Percentiles rank a stretch among this genome's conserved stretches.
These are phyloP conservation scores for Oreochromis mossambicus DNA, from an alignment of 2,797 vertebrate genomes.

Conservation along the genomic window DNA sequence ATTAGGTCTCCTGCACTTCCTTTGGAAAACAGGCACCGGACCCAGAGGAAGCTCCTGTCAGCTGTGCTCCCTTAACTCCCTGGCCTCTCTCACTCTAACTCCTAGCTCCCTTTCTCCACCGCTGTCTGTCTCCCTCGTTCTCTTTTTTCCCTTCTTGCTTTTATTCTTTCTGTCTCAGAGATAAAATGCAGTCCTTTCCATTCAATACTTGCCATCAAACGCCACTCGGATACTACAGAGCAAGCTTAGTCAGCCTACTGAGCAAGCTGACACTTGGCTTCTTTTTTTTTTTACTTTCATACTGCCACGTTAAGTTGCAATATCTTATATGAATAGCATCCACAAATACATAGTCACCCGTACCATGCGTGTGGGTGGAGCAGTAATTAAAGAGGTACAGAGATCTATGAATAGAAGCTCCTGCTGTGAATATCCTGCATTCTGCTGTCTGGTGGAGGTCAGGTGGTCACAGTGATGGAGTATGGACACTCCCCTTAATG, in stretches of 20 bases:
- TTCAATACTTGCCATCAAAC: conserved; percentile 53
- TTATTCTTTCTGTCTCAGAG: conserved; percentile 45
- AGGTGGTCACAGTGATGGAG: conserved; percentile 45
- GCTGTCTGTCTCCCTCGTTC: conserved; percentile 20
- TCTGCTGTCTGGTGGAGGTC: conserved; percentile 16
- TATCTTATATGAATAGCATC: background rate
- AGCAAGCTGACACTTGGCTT: conserved; percentile 8
- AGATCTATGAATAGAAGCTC: conserved; percentile 17
- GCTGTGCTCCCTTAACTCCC: conserved; percentile 89
- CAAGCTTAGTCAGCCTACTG: conserved; percentile 67
- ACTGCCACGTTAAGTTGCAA: background rate
- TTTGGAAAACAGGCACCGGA: conserved; percentile 83
- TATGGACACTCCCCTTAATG: conserved; percentile 26
- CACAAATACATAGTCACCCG: background rate
- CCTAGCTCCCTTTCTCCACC: conserved; percentile 34
- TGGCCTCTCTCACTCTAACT: conserved; percentile 64
- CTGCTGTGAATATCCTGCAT: conserved; percentile 30
- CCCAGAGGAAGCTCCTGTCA: conserved; percentile 82
- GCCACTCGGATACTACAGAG: conserved; percentile 63
- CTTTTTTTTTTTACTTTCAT: background rate
- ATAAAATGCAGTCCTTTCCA: conserved; percentile 70
- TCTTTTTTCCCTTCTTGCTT: conserved; percentile 2
- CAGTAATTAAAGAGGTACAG: conserved; percentile 10
- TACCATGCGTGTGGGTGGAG: background rate
- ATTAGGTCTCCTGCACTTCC: conserved; percentile 89